Evolutionary conservation across 2,113 vertebrate species (phyloP).

Genomic region (Esox niger): DNA sequence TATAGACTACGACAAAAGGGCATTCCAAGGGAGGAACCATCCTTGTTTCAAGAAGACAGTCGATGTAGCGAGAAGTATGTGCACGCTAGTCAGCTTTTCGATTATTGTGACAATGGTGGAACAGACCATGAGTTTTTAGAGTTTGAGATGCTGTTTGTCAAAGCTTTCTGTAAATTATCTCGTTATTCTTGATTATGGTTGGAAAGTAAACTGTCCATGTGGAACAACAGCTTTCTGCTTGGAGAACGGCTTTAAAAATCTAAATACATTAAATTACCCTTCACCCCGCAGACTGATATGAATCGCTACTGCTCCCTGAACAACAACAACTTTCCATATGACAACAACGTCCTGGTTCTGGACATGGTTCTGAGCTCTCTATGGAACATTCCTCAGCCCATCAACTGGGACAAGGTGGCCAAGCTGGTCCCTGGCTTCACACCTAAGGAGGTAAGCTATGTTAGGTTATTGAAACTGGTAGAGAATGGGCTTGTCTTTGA

Average conservation of each 20-base stretch:
- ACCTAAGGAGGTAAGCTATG: conserved; percentile 85
- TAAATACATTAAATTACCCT: too few species aligned
- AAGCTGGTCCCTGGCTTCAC: conserved; percentile 92
- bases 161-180: too few species aligned
- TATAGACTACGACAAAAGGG: too few species aligned
- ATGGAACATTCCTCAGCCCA: conserved; percentile 83
- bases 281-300: conserved; percentile 74
- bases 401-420: conserved; percentile 95
- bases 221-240: too few species aligned
- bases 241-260: too few species aligned
- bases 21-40: not conserved
- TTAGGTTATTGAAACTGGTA: not conserved
- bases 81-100: too few species aligned
- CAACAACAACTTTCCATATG: conserved; percentile 93
- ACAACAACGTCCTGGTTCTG: conserved; percentile 92
- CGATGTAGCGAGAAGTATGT: not conserved
- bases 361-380: conserved; percentile 95
- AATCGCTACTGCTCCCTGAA: conserved; percentile 83
- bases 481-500: too few species aligned
- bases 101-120: too few species aligned
- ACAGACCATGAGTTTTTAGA: too few species aligned
- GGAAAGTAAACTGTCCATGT: too few species aligned
- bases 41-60: not conserved
- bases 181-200: too few species aligned
- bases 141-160: too few species aligned